Percentiles rank a stretch among this genome's conserved stretches.
Conservation (phyloP, 2,797 vertebrate genomes). For the Propithecus deckenii region DNA sequence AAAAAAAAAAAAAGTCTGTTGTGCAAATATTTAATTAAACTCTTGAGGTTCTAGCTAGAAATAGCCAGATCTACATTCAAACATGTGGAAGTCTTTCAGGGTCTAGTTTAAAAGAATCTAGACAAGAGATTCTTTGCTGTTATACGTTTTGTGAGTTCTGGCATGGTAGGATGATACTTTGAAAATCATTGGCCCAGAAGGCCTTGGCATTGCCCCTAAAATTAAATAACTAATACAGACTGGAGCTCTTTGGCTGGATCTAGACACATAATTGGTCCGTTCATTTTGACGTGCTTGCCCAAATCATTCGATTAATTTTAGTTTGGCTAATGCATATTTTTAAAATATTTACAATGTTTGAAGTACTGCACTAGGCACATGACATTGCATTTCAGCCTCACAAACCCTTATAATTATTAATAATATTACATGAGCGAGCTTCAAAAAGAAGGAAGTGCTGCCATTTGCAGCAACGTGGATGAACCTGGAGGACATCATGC, state of each 20-base stretch:
- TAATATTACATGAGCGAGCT: background rate
- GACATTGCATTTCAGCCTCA: background rate
- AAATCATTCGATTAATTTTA: background rate
- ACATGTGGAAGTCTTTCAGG: background rate
- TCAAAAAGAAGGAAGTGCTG: background rate
- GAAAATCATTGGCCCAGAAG: background rate
- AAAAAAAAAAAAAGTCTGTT: background rate
- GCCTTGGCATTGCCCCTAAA: background rate
- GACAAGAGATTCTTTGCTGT: background rate
- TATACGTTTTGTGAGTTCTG: background rate
- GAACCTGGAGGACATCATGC: background rate
- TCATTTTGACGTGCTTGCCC: background rate
- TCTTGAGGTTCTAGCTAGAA: background rate
- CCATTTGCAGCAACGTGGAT: background rate
- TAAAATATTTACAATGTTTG: background rate
- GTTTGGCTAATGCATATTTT: background rate
- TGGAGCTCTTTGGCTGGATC: background rate
- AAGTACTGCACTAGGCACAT: background rate
- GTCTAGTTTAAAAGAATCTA: background rate
- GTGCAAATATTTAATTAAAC: conserved; percentile 39
- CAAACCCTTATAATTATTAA: background rate
- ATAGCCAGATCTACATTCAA: background rate
- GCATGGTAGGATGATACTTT: background rate
- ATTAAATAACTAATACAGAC: background rate
- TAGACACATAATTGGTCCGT: background rate